These are phyloP conservation scores for Marmota monax DNA, from an alignment of 2,113 vertebrate genomes.

Conservation along the genomic window DNA sequence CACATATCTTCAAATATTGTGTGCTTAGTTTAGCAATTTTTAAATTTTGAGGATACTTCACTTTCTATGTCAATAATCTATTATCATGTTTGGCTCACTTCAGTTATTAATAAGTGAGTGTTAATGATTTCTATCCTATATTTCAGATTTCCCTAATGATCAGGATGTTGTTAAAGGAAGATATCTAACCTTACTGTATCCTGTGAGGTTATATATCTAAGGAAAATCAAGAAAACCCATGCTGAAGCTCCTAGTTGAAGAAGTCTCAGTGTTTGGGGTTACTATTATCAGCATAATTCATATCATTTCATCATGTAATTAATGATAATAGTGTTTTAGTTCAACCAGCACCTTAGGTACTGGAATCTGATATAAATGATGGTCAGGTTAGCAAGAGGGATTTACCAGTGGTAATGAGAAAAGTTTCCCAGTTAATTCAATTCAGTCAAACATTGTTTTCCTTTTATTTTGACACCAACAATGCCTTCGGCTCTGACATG, in stretches of 20 bases:
- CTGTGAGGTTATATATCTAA: not conserved
- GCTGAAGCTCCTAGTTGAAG: not conserved
- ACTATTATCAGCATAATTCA: not conserved
- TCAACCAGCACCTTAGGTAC: not conserved
- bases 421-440: not conserved
- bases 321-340: not conserved
- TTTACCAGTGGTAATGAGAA: not conserved
- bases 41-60: not conserved
- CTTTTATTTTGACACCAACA: conserved; percentile 28
- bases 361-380: not conserved
- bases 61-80: not conserved
- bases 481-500: not conserved
- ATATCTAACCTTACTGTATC: not conserved
- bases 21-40: not conserved
- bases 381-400: not conserved
- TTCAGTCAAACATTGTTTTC: not conserved
- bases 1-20: not conserved
- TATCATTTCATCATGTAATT: not conserved
- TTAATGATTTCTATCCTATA: not conserved
- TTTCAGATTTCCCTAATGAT: not conserved
- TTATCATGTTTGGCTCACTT: not conserved
- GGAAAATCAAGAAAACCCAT: not conserved
- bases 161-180: not conserved
- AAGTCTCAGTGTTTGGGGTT: not conserved
- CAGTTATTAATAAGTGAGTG: not conserved